Conservation (phyloP, 1,140 invertebrate species). For the Calliopsis andreniformis region DNA sequence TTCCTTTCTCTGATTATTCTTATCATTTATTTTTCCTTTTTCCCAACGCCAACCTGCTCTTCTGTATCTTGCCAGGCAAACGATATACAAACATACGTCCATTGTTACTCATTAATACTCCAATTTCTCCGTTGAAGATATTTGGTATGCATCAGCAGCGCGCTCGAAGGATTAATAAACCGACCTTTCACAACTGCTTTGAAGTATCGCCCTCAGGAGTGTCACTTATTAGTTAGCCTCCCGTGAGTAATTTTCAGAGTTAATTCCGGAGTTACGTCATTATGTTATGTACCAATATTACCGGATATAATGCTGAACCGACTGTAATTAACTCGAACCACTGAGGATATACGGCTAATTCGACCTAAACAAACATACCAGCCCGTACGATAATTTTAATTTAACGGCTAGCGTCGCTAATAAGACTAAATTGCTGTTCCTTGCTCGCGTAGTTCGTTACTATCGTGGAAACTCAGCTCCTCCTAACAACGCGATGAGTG, state of each 20-base stretch:
- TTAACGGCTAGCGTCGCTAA: background rate
- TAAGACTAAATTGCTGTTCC: conserved; percentile 4
- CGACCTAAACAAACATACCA: conserved; percentile 23
- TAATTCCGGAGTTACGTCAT: conserved; percentile 63
- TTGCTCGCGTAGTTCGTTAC: background rate
- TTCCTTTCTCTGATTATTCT: background rate
- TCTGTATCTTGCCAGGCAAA: too few relatives aligned
- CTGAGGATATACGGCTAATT: conserved; percentile 21
- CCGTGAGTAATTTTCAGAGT: conserved; percentile 59
- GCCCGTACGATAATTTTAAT: conserved; percentile 2
- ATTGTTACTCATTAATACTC: too few relatives aligned
- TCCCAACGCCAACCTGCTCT: background rate
- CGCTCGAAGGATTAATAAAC: conserved; percentile 40
- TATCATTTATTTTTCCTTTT: background rate
- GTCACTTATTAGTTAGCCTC: conserved; percentile 61
- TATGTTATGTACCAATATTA: conserved; percentile 46
- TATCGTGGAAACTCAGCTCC: background rate
- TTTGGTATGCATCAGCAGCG: conserved; percentile 1
- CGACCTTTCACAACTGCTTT: conserved; percentile 19
- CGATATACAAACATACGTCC: too few relatives aligned
- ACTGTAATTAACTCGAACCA: conserved; percentile 41
- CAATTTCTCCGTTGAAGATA: too few relatives aligned
- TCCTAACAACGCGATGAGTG: background rate
- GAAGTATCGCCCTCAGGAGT: conserved; percentile 57
- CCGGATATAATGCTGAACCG: conserved; percentile 23